These are phyloP conservation scores for Cephus nigrinus DNA, from an alignment of 2,888 invertebrate species.

Conservation along the genomic window DNA sequence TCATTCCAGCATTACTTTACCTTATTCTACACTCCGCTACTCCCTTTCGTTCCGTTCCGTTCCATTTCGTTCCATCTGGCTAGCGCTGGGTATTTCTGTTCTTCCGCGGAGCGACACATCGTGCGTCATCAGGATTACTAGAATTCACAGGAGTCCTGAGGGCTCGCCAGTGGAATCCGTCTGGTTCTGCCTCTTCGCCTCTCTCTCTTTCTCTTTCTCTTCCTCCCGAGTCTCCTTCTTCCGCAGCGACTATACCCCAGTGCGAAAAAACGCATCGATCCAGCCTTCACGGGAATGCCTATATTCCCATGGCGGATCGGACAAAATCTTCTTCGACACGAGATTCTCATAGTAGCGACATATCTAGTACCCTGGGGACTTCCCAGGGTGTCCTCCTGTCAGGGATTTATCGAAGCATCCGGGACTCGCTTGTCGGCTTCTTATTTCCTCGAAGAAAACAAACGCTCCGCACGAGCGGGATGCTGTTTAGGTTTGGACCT, in stretches of 20 bases:
- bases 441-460: background rate
- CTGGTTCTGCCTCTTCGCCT: background rate
- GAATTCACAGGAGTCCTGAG: conserved; percentile 33
- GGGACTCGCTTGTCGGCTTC: background rate
- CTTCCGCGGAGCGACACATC: conserved; percentile 31
- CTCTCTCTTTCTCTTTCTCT: background rate
- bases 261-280: background rate
- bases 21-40: conserved; percentile 21
- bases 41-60: conserved; percentile 32
- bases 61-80: conserved; percentile 16
- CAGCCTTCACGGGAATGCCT: background rate
- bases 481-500: background rate
- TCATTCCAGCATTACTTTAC: background rate
- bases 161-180: background rate
- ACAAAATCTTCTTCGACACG: background rate
- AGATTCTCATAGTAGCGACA: background rate
- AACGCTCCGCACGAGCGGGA: background rate
- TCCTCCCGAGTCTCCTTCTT: background rate
- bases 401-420: background rate
- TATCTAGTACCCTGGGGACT: background rate
- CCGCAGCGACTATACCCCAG: background rate
- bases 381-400: background rate
- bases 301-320: background rate
- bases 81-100: conserved; percentile 51
- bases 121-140: conserved; percentile 50